A percentile compares a stretch with the other conserved stretches of the same genome.
These are phyloP conservation scores for Burhinus bistriatus DNA, from an alignment of 2,113 vertebrate genomes.

Conservation along the genomic window DNA sequence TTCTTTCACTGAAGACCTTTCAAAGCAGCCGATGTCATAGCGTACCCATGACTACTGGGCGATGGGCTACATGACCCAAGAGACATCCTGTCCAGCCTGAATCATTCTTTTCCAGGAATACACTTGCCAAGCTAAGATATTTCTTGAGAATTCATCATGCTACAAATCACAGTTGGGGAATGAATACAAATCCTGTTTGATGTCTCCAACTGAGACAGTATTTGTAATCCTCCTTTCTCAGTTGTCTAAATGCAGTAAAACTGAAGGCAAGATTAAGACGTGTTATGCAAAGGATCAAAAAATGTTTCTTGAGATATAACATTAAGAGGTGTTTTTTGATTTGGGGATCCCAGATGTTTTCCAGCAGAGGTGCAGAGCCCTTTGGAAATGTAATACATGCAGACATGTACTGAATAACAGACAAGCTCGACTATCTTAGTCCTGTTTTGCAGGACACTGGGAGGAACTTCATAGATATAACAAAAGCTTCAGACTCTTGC, in stretches of 20 bases:
- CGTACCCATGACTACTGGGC: background rate
- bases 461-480: background rate
- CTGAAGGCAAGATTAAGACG: background rate
- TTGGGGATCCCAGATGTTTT: background rate
- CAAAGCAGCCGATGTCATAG: background rate
- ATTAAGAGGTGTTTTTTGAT: background rate
- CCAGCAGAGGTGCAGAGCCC: background rate
- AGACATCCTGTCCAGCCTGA: background rate
- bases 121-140: background rate
- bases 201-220: background rate
- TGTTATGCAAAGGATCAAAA: background rate
- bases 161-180: constrained; percentile 14
- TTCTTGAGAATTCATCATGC: background rate
- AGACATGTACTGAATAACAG: background rate
- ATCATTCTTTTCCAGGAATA: background rate
- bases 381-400: background rate
- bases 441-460: background rate
- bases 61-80: background rate
- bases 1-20: background rate
- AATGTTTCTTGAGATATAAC: background rate
- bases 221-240: constrained; percentile 41
- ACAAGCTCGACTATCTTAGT: background rate
- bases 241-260: background rate
- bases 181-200: background rate
- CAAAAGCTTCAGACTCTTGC: background rate